These are phyloP conservation scores for Melanostoma mellinum DNA, from an alignment of 2,888 invertebrate genomes.

Conservation along the genomic window DNA sequence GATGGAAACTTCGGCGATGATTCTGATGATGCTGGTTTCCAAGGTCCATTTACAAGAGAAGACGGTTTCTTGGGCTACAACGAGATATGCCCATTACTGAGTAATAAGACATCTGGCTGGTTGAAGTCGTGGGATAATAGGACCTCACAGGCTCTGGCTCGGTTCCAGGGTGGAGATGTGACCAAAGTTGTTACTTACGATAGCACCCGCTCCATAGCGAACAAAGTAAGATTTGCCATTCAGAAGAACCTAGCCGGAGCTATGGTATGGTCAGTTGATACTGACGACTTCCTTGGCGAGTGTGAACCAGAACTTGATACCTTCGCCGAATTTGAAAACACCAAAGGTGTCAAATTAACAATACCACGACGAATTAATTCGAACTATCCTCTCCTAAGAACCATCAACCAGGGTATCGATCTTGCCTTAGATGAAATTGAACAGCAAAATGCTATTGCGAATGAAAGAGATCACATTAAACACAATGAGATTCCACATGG, in stretches of 20 bases:
- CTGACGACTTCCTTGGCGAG: slow-evolving; percentile 91
- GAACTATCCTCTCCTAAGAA: slow-evolving; percentile 88
- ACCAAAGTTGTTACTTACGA: slow-evolving; percentile 89
- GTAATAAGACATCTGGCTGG: slow-evolving; percentile 86
- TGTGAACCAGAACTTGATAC: slow-evolving; percentile 84
- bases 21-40: slow-evolving; percentile 86
- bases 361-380: slow-evolving; percentile 78
- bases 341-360: slow-evolving; percentile 70
- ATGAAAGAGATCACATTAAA: slow-evolving; percentile 74
- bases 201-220: slow-evolving; percentile 87
- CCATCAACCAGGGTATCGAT: slow-evolving; percentile 87
- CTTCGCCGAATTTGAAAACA: slow-evolving; percentile 82
- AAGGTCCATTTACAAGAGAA: slow-evolving; percentile 90
- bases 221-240: slow-evolving; percentile 88
- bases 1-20: slow-evolving; percentile 79
- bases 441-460: slow-evolving; percentile 79
- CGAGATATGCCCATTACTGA: slow-evolving; percentile 88
- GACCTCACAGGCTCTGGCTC: slow-evolving; percentile 81
- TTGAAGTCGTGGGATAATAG: slow-evolving; percentile 87
- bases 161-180: slow-evolving; percentile 85
- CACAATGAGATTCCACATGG: slow-evolving; percentile 82
- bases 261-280: slow-evolving; percentile 95
- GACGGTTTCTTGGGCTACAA: slow-evolving; percentile 94
- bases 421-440: slow-evolving; percentile 83
- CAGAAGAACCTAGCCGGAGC: slow-evolving; percentile 87